Evolutionary conservation across 1,140 invertebrate species (phyloP), one percentile per base, ranked within the genome.

Genomic region (Cotesia chilonis): DNA sequence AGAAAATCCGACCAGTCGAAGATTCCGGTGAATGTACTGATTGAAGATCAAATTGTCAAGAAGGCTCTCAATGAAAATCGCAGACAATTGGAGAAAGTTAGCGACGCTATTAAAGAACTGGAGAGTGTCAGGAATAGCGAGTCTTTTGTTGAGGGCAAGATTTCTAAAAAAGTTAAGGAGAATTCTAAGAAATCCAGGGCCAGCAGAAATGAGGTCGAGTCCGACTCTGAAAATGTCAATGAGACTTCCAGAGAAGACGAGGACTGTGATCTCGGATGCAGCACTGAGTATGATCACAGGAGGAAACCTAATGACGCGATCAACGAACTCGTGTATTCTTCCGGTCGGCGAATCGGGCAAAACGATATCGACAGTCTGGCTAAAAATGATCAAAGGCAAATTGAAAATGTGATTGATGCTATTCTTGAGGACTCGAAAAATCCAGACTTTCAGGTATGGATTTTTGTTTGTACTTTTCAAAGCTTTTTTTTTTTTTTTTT

Each of bases 401-500:
- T 87, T 66, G 85, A 87, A 69, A 86, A 86, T 68, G 85, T 87
- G 17, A 87, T 87, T 68, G 85, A 87, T 54, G 85, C 85, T 1
- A 87, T 87, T 70, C 77, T 87, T 9, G 84, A 87, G 61, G 84
- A 87, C 57, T 87, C 86, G 14, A 87, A 87, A 67, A 87, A 87
- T 75, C 84, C 85, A 3, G 83, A 86, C 6, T 87, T 87, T 70
- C 83, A 87, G 81, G 85, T 86, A 70, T 51, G 1, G 14, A 14
- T 14, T 14, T 14, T 14, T 14, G 17, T 17, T 17, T 17, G 17
- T 17, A 17, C 41, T 1, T 9, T 47, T 47, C 41, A 47, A 9
- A 47, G 5, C 41, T 9, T 9, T 10, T 14, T 14, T 14, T 14
- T 14, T 14, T 14, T 14, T 14, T 14, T 7, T 17, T 17, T 1